Percentiles rank a stretch among this genome's conserved stretches.
Conservation (phyloP, 2,797 vertebrate genomes). For the Microhierax caerulescens region DNA sequence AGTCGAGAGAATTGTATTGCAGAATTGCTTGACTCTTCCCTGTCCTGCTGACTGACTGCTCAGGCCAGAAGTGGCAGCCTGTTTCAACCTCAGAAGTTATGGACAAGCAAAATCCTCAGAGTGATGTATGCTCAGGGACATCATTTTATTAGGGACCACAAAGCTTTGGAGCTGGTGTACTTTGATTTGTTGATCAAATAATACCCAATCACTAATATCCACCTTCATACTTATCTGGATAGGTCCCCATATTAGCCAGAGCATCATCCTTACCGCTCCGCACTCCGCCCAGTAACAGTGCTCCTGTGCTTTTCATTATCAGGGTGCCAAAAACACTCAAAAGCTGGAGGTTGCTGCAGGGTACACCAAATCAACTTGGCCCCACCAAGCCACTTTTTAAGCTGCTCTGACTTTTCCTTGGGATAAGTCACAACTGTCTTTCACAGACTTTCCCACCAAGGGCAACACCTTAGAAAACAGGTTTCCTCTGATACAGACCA, state of each 20-base stretch:
- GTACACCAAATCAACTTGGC: neutral
- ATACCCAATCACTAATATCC: neutral
- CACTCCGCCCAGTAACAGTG: rapidly evolving
- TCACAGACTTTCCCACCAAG: neutral
- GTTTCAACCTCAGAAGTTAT: neutral
- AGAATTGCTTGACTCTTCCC: neutral
- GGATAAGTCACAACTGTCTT: neutral
- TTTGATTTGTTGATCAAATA: neutral
- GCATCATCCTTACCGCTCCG: neutral
- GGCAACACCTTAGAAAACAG: neutral
- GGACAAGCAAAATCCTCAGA: neutral
- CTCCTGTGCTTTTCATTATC: neutral
- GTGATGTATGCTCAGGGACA: neutral
- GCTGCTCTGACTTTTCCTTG: neutral
- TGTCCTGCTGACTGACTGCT: neutral
- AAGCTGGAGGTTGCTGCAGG: neutral
- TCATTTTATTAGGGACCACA: neutral
- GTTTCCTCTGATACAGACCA: neutral
- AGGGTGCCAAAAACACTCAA: neutral
- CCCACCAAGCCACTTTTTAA: neutral
- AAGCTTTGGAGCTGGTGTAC: neutral
- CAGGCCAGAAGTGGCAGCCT: neutral
- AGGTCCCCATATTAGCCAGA: neutral
- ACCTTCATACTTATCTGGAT: neutral
- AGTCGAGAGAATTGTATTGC: neutral